These are phyloP conservation scores for Perca flavescens DNA, from an alignment of 2,113 vertebrate species.

Conservation along the genomic window DNA sequence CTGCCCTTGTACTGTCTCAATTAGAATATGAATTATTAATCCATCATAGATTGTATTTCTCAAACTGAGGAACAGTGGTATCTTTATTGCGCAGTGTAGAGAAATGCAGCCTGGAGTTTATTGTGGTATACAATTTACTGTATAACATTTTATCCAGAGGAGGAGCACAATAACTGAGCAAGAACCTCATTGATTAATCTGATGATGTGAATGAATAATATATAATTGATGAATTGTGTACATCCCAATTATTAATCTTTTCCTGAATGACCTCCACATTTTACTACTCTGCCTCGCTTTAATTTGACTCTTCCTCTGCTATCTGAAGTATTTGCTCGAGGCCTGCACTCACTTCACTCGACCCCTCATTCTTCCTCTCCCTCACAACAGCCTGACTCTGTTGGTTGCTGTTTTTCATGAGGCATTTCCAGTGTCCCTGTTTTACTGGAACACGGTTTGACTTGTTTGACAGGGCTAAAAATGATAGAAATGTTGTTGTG, in stretches of 20 bases:
- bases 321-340: neutral
- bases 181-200: neutral
- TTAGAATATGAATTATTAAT: constrained; percentile 45
- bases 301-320: neutral
- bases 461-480: constrained; percentile 26
- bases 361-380: neutral
- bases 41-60: constrained; percentile 20
- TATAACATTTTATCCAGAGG: neutral
- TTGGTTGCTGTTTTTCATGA: constrained; percentile 19
- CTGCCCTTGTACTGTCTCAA: constrained; percentile 6
- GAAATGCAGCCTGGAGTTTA: neutral
- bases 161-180: neutral
- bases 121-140: neutral
- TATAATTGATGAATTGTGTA: neutral
- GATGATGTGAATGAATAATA: neutral
- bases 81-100: constrained; percentile 5
- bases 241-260: neutral
- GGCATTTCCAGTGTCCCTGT: neutral
- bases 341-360: neutral
- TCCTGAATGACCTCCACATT: neutral
- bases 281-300: neutral
- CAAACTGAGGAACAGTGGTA: neutral
- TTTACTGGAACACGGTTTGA: constrained; percentile 9
- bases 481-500: neutral
- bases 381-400: neutral